Percentiles rank a stretch among this genome's conserved stretches.
Conservation (phyloP, 2,113 vertebrate genomes). For the Zonotrichia leucophrys region DNA sequence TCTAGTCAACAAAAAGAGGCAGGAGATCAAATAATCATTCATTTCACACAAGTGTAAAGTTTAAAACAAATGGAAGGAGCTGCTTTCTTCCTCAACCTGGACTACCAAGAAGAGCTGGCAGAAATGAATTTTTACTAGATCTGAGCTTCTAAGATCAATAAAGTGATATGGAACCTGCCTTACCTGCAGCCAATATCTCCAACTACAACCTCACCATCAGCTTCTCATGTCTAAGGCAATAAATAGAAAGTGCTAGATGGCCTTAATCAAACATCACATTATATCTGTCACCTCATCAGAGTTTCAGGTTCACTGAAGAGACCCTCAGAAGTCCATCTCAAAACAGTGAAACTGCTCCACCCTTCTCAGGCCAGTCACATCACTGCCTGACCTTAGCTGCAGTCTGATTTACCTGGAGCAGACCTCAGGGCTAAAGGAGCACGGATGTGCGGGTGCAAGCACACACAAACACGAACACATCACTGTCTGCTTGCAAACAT, state of each 20-base stretch:
- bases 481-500: not conserved
- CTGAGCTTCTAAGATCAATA: not conserved
- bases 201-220: not conserved
- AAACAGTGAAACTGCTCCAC: not conserved
- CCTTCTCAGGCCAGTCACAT: not conserved
- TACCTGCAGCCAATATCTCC: not conserved
- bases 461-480: fast-evolving
- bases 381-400: not conserved
- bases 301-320: not conserved
- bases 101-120: not conserved
- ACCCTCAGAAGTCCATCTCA: not conserved
- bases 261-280: not conserved
- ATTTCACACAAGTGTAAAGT: not conserved
- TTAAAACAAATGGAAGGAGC: not conserved
- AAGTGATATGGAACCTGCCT: not conserved
- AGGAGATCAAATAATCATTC: not conserved
- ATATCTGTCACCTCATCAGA: not conserved
- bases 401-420: not conserved
- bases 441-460: fast-evolving
- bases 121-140: not conserved
- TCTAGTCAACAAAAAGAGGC: not conserved
- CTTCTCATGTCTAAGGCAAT: not conserved
- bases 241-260: not conserved
- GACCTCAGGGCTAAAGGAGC: not conserved
- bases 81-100: not conserved